These are phyloP conservation scores for Himalopsyche japonica DNA, from an alignment of 2,888 invertebrate species.

Conservation along the genomic window DNA sequence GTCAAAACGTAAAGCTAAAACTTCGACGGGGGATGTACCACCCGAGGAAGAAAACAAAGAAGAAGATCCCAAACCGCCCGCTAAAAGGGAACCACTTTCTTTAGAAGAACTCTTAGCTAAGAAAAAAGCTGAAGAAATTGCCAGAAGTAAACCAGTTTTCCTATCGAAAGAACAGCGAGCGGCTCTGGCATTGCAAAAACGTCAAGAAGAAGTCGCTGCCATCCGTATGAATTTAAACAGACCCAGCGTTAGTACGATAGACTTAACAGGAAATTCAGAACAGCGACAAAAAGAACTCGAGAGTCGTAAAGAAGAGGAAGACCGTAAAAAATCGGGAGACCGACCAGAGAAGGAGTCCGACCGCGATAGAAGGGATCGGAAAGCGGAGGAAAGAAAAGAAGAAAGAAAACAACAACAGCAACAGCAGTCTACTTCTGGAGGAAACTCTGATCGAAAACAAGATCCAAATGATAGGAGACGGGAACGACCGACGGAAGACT, in stretches of 20 bases:
- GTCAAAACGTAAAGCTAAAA: slow-evolving; percentile 44
- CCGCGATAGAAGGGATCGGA: slow-evolving; percentile 55
- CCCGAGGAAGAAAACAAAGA: slow-evolving; percentile 49
- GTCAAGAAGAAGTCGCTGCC: slow-evolving; percentile 87
- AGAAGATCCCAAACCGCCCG: slow-evolving; percentile 51
- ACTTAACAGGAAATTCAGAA: slow-evolving; percentile 53
- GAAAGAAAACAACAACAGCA: slow-evolving; percentile 58
- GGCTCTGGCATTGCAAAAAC: slow-evolving; percentile 82
- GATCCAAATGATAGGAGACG: slow-evolving; percentile 23
- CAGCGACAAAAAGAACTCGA: slow-evolving; percentile 46
- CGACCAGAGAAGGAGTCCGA: slow-evolving; percentile 59
- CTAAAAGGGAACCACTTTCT: slow-evolving; percentile 81
- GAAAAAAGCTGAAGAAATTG: slow-evolving; percentile 95
- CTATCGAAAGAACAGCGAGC: slow-evolving; percentile 94
- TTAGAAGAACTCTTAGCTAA: slow-evolving; percentile 94
- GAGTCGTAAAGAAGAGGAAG: slow-evolving; percentile 50
- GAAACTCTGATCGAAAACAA: slow-evolving; percentile 2
- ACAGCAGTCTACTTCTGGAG: slow-evolving; percentile 48
- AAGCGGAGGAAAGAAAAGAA: slow-evolving; percentile 48
- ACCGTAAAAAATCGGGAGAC: slow-evolving; percentile 53
- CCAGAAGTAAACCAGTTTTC: slow-evolving; percentile 94
- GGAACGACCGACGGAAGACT: slow-evolving; percentile 54
- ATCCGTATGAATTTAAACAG: slow-evolving; percentile 69
- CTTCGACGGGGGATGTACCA: slow-evolving; percentile 44
- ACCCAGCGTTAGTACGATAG: slow-evolving; percentile 54